Conservation (phyloP, 2,797 vertebrate genomes). For the Jordanella pulchra region DNA sequence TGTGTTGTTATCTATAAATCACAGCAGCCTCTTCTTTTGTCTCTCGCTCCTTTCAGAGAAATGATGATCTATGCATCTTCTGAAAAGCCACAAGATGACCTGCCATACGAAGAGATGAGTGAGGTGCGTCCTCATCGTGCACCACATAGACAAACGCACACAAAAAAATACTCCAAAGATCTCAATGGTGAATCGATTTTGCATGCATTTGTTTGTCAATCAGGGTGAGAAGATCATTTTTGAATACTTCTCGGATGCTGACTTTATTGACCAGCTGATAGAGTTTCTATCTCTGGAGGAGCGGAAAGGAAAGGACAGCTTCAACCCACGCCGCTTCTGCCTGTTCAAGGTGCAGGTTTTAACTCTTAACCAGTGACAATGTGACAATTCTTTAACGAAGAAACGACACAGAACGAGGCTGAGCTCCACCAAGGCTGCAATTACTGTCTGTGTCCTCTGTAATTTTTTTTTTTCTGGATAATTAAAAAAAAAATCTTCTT, state of each 20-base stretch:
- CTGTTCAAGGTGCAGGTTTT: constrained; percentile 91
- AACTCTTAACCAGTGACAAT: constrained; percentile 42
- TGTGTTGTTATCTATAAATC: constrained; percentile 74
- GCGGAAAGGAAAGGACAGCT: constrained; percentile 98
- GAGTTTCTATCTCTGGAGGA: constrained; percentile 96
- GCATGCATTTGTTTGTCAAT: constrained; percentile 47
- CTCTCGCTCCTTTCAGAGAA: constrained; percentile 78
- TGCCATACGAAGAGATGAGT: constrained; percentile 87
- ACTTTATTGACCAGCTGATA: constrained; percentile 91
- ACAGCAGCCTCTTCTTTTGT: constrained; percentile 55
- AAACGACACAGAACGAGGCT: constrained; percentile 44
- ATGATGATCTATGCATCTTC: constrained; percentile 90
- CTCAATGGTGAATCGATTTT: not conserved
- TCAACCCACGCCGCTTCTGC: constrained; percentile 95
- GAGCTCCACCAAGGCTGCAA: constrained; percentile 6
- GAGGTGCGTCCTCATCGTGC: constrained; percentile 78
- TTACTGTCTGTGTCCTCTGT: constrained; percentile 9
- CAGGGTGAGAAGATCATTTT: constrained; percentile 94
- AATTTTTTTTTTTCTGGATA: constrained; percentile 33
- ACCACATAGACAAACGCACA: constrained; percentile 11
- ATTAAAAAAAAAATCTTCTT: constrained; percentile 5
- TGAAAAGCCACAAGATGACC: constrained; percentile 87
- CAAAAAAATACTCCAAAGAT: constrained; percentile 2
- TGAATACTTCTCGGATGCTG: constrained; percentile 92
- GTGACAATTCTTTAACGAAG: constrained; percentile 42